Evolutionary conservation across 1,140 invertebrate genomes (phyloP).

Genomic region (Melipona quadrifasciata): DNA sequence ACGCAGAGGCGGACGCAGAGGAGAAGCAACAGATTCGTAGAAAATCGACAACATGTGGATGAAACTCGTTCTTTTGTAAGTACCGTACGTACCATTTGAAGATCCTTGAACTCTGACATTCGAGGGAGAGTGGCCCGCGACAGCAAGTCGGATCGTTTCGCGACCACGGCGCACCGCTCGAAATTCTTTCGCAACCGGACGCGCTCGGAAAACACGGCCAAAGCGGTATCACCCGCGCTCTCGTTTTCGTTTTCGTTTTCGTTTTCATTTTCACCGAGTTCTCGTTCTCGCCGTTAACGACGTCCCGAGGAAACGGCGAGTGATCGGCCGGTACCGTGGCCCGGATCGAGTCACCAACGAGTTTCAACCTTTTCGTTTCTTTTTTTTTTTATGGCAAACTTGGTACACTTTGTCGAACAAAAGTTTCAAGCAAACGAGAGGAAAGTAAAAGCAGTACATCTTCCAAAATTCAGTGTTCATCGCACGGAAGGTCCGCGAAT

Average conservation of each 20-base stretch:
- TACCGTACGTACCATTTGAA: slow-evolving; percentile 45
- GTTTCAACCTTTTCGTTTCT: background rate
- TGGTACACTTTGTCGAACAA: background rate
- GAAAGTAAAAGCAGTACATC: too few relatives aligned
- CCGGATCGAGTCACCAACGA: too few relatives aligned
- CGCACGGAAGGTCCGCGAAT: too few relatives aligned
- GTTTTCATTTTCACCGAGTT: background rate
- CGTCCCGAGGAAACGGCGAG: background rate
- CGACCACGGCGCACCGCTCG: background rate
- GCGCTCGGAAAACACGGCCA: slow-evolving; percentile 3
- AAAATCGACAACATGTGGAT: slow-evolving; percentile 78
- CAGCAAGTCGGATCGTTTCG: background rate
- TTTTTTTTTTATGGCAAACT: too few relatives aligned
- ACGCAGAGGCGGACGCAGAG: background rate
- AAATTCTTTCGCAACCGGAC: background rate
- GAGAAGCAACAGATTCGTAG: slow-evolving; percentile 50
- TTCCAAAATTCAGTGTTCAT: too few relatives aligned
- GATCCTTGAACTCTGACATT: background rate
- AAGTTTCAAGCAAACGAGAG: too few relatives aligned
- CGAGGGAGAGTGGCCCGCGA: background rate
- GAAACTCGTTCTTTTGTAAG: slow-evolving; percentile 76
- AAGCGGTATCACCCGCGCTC: background rate
- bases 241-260: background rate
- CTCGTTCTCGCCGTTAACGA: background rate
- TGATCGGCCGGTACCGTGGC: too few relatives aligned